Evolutionary conservation across 2,888 invertebrate species (phyloP), one percentile per base, ranked within the genome.

Genomic region (Liopterus haemorrhoidalis): DNA sequence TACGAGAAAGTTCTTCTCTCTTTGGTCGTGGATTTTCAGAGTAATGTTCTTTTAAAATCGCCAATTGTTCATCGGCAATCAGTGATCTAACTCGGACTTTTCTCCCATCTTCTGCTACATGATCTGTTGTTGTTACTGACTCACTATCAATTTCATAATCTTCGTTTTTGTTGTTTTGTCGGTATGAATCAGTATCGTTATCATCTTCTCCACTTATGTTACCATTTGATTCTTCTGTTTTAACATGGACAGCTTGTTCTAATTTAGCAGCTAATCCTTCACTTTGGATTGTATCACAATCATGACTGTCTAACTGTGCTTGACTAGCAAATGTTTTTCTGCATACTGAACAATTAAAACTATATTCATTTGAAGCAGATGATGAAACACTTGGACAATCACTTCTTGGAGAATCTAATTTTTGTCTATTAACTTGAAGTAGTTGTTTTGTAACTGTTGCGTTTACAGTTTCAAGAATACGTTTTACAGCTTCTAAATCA

Each of bases 21-120:
- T 91, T 91, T 2, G 99, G 97, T 49, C 94, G 79, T 5, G 94
- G 86, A 69, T 99, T 96, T 14, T 82, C 67, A 37, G 85, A 76
- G 66, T 95, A 99, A 64, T 92, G 88, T 50, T 87, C 82, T 63
- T 91, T 91, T 40, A 99, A 74, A 42, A 92, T 78, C 30, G 81
- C 79, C 60, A 95, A 81, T 65, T 97, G 96, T 62, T 93, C 92
- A 60, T 96, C 96, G 30, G 88, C 91, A 51, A 99, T 86, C 51
- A 94, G 82, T 5, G 95, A 95, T 46, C 97, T 78, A 1, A 94
- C 93, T 55, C 96, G 78, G 9, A 91, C 90, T 64, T 90, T 86
- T 51, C 87, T 76, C 27, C 84, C 85, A 49, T 72, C 71, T 56
- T 69, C 70, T 2, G 66, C 65, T 33, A 64, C 66, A 48, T 68